Conservation (phyloP, 2,113 vertebrate genomes). For the Irena cyanogastra region DNA sequence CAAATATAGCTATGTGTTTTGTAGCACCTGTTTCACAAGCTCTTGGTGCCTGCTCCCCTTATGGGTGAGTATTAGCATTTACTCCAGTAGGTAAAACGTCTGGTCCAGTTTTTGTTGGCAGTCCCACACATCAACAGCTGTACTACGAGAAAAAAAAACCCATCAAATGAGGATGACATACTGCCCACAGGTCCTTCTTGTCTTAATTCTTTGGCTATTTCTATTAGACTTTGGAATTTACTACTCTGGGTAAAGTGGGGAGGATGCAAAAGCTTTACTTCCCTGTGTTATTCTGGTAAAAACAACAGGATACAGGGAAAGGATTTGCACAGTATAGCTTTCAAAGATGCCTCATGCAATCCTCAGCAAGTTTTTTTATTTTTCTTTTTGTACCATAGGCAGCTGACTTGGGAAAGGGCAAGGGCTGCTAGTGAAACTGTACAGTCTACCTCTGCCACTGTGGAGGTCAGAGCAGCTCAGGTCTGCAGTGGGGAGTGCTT, state of each 20-base stretch:
- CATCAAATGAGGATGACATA: neutral
- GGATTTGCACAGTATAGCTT: neutral
- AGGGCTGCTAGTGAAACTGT: neutral
- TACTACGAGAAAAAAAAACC: neutral
- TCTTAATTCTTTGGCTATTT: neutral
- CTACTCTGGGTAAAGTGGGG: neutral
- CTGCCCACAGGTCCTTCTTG: neutral
- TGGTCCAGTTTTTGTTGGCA: neutral
- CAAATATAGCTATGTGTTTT: slow-evolving; percentile 19
- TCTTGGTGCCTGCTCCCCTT: neutral
- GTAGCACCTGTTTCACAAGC: slow-evolving; percentile 35
- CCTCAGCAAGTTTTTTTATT: neutral
- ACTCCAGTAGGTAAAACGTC: neutral
- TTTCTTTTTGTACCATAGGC: neutral
- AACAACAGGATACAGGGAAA: neutral
- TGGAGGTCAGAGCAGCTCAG: neutral
- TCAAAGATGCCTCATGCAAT: neutral
- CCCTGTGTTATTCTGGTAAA: neutral
- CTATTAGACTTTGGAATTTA: neutral
- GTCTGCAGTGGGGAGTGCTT: neutral
- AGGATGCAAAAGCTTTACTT: neutral
- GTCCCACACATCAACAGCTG: neutral
- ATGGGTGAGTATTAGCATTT: neutral
- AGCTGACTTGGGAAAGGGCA: neutral
- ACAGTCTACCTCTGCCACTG: neutral